Evolutionary conservation across 2,113 vertebrate species (phyloP), one percentile per base, ranked within the genome.

Genomic region (Leptosomus discolor): DNA sequence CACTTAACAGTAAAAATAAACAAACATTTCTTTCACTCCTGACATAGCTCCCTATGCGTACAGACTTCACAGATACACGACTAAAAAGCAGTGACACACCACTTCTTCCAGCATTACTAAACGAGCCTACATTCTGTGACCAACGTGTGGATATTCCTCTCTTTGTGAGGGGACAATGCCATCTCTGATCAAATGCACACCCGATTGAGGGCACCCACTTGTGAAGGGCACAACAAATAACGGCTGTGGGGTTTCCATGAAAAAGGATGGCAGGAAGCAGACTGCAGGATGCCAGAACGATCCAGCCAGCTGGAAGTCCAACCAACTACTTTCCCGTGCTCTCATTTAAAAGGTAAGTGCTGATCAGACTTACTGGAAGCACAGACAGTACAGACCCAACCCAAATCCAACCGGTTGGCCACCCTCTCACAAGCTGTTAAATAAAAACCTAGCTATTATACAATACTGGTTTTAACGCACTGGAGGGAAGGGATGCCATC

Each of bases 91-190:
- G 37, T 3, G 7, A 69, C 11, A 39, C 5, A 27, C 37, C 15
- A 27, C 32, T 63, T 65, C 39, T 27, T 43, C 32, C 39, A 54
- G 11, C 11, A 5, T 37, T 60, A 43, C 8, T 7, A 30, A 46
- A n/a, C 0, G 7, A 5, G 15, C 3, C 37, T 21, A n/a, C 0
- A 1, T 34, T 45, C 63, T 57, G 30, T 17, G 7, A 51, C 21
- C 50, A 58, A 51, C 0, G 1, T 12, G 22, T 26, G n/a, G 57
- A 11, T 27, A 37, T 17, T 60, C 26, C 51, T 58, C 15, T 53
- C 50, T 69, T 29, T 30, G 7, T 14, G 26, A 39, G 18, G 46
- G 32, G 54, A 37, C 41, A 32, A 8, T 2, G 4, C 20, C 32
- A 18, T 7, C 36, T 41, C n/a, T 24, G 15, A 79, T 54, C 22